phyloP scores from a whole-genome alignment of 2,888 invertebrate species.

The Timema cristinae region DNA sequence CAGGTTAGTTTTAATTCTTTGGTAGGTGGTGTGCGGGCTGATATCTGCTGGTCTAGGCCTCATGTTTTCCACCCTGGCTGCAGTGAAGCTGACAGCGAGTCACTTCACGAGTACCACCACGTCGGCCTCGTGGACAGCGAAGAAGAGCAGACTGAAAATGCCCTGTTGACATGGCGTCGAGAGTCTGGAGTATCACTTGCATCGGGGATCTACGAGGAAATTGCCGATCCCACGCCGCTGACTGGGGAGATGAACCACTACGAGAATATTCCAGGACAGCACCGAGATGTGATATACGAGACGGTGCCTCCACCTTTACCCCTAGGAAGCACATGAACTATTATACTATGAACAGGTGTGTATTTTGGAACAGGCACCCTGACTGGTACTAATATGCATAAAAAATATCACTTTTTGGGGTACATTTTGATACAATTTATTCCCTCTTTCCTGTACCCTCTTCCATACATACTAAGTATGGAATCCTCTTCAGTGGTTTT shows the following conservation, averaged over 20 bases:
- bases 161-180: slow-evolving; percentile 43
- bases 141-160: slow-evolving; percentile 11
- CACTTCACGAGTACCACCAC: slow-evolving; percentile 38
- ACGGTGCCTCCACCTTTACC: too few relatives aligned
- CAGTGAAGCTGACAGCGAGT: slow-evolving; percentile 45
- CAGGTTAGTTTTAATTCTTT: slow-evolving; percentile 21
- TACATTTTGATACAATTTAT: too few relatives aligned
- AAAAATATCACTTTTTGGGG: too few relatives aligned
- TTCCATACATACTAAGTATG: too few relatives aligned
- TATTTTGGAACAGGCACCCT: too few relatives aligned
- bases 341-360: too few relatives aligned
- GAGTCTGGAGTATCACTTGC: slow-evolving; percentile 57
- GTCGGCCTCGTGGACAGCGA: slow-evolving; percentile 26
- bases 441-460: too few relatives aligned
- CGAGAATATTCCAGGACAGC: slow-evolving; percentile 9
- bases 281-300: too few relatives aligned
- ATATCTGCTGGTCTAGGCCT: slow-evolving; percentile 41
- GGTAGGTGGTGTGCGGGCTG: slow-evolving; percentile 43
- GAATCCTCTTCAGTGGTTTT: too few relatives aligned
- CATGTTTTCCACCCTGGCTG: slow-evolving; percentile 45
- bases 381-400: too few relatives aligned
- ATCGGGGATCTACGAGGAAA: slow-evolving; percentile 68
- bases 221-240: slow-evolving; percentile 46
- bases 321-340: too few relatives aligned
- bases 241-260: slow-evolving; percentile 22